Evolutionary conservation across 2,797 vertebrate species (phyloP), one percentile per base, ranked within the genome.

Genomic region (Pteronotus mesoamericanus): DNA sequence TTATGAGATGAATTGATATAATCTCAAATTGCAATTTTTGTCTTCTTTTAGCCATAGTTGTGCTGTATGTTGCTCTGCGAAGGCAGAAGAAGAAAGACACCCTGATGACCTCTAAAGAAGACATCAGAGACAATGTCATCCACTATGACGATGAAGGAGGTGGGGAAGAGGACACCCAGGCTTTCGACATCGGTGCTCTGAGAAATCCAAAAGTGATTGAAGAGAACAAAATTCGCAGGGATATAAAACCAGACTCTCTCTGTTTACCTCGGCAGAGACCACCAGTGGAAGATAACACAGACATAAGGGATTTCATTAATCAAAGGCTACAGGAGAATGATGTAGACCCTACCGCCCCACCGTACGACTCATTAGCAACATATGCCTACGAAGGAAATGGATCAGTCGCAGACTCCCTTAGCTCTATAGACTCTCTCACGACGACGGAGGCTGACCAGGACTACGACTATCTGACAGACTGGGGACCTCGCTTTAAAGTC

Each of bases 111-210:
- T 99, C 99, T 46, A 99, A 99, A 95, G 99, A 99, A 98, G 99
- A 99, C 97, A 99, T 99, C 97, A 99, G 99, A 94, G 99, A 99
- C 97, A 99, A 99, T 2, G 99, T 99, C 66, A 99, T 99, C 97
- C 99, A 99, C 98, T 99, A 99, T 1, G 99, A 99, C 80, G 99
- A 99, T 26, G 99, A 99, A 98, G 99, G 99, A 53, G 99, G 99
- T 0, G 99, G 99, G 0, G 99, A 99, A 96, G 99, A 99, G 96
- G 99, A 99, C 98, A 99, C 99, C 2, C 99, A 99, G 83, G 99
- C 99, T 22, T 99, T 99, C 0, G 99, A 99, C 98, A 99, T 99
- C 77, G 99, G 99, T 34, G 99, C 99, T 3, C 99, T 99, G 78
- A 99, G 99, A 94, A 99, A 99, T 95, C 99, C 99, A 66, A 99